Evolutionary conservation across 2,113 vertebrate genomes (phyloP).

Genomic region (Oncorhynchus tshawytscha): DNA sequence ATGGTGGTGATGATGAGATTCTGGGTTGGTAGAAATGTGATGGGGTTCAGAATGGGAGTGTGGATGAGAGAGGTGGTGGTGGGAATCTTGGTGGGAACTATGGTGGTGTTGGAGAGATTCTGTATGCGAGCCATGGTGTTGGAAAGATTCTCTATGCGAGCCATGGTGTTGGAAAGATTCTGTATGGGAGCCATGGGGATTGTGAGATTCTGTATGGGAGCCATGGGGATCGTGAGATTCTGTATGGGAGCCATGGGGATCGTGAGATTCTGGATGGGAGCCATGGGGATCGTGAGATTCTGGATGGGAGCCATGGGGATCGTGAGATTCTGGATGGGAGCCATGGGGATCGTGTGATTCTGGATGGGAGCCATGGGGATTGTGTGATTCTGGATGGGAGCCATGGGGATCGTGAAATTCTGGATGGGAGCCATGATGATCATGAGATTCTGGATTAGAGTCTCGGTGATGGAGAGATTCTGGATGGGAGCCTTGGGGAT

Average conservation of each 20-base stretch:
- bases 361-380: too few species aligned
- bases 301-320: neutral
- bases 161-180: neutral
- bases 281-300: neutral
- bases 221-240: neutral
- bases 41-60: constrained; percentile 12
- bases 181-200: constrained; percentile 9
- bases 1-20: constrained; percentile 1
- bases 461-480: too few species aligned
- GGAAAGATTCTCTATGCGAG: neutral
- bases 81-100: neutral
- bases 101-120: constrained; percentile 11
- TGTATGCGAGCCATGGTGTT: constrained; percentile 16
- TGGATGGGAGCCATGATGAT: constrained; percentile 8
- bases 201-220: neutral
- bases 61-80: neutral
- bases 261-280: neutral
- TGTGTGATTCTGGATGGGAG: neutral
- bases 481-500: neutral
- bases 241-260: neutral
- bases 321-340: too few species aligned
- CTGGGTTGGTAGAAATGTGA: neutral
- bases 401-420: neutral
- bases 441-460: neutral
- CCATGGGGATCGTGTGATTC: too few species aligned